Conservation (phyloP, 23 tunicate species). For the Clavelina lepadiformis region DNA sequence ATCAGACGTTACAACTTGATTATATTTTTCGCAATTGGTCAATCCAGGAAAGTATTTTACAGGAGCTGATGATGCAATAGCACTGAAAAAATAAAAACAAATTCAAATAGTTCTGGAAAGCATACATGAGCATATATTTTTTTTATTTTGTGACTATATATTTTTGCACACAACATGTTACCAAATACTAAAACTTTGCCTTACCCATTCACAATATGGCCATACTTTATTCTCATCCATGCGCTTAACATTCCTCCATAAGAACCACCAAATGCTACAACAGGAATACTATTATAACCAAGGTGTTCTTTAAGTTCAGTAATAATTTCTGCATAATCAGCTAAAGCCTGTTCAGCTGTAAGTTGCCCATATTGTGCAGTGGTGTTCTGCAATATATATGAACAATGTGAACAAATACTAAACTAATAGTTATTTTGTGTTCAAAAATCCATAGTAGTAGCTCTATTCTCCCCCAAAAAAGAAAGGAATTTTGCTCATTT, state of each 20-base stretch:
- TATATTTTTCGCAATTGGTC: conserved; percentile 33
- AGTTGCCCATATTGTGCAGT: conserved; percentile 50
- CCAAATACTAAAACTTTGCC: not conserved
- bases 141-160: not conserved
- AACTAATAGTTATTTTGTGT: no score
- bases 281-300: conserved; percentile 25
- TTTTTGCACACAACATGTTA: not conserved
- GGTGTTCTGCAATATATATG: conserved; percentile 13
- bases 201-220: conserved; percentile 68
- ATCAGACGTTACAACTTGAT: conserved; percentile 59
- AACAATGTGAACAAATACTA: not conserved
- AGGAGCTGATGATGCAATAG: conserved; percentile 87
- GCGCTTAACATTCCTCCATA: conserved; percentile 92
- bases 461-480: no score
- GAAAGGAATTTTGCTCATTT: no score
- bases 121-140: not conserved
- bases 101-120: not conserved
- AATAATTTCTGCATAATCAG: conserved; percentile 66
- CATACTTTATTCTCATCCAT: conserved; percentile 75
- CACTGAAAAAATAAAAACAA: not conserved
- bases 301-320: conserved; percentile 23
- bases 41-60: conserved; percentile 49
- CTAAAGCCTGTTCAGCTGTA: conserved; percentile 80
- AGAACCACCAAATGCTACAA: conserved; percentile 83
- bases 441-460: no score